phyloP scores from a whole-genome alignment of 1,140 invertebrate genomes.

The Leptonema lineaticorne region DNA sequence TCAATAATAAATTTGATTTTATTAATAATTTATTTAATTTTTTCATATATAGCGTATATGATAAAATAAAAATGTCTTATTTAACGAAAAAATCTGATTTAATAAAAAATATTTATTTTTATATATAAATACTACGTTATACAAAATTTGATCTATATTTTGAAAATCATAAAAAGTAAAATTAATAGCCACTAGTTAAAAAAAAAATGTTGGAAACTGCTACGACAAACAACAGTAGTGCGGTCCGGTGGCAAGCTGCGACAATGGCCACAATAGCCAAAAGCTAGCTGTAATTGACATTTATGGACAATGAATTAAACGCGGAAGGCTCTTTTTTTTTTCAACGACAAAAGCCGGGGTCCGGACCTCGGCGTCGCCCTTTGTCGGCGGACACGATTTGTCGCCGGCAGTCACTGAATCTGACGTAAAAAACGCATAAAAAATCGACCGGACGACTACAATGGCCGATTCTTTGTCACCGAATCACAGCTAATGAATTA shows the following conservation, averaged over 20 bases:
- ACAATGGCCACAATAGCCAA: conserved; percentile 21
- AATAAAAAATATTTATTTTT: too few relatives aligned
- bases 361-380: conserved; percentile 7
- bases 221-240: not conserved
- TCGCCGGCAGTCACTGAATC: conserved; percentile 3
- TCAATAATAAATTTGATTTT: too few relatives aligned
- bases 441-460: not conserved
- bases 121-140: too few relatives aligned
- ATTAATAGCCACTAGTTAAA: too few relatives aligned
- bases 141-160: too few relatives aligned
- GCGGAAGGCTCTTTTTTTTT: conserved; percentile 25
- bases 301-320: conserved; percentile 35
- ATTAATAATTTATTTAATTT: too few relatives aligned
- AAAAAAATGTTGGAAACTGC: not conserved
- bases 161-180: too few relatives aligned
- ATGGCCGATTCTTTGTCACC: not conserved
- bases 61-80: too few relatives aligned
- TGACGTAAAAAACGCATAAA: not conserved
- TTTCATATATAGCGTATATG: too few relatives aligned
- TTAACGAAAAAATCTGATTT: too few relatives aligned
- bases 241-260: not conserved
- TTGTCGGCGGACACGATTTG: conserved; percentile 6
- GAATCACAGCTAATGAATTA: not conserved
- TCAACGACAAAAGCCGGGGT: conserved; percentile 17
- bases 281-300: conserved; percentile 31